These are phyloP conservation scores for Armadillidium nasatum DNA, from an alignment of 1,140 invertebrate genomes.

Conservation along the genomic window DNA sequence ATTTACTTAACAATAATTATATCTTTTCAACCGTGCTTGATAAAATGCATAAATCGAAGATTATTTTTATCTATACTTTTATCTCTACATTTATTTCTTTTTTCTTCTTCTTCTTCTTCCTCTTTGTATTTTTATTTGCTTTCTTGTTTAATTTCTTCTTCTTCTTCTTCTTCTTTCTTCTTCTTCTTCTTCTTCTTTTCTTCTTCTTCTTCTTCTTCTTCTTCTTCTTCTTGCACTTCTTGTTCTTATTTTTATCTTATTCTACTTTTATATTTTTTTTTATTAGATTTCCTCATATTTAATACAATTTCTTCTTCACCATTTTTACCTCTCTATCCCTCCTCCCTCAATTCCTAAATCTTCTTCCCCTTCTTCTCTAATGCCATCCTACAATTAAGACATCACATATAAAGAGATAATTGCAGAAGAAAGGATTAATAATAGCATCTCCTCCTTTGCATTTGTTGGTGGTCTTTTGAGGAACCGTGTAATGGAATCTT, in stretches of 20 bases:
- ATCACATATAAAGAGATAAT: too few species aligned
- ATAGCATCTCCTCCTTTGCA: too few species aligned
- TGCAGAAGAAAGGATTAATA: too few species aligned
- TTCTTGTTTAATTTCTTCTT: neutral
- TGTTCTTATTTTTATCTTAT: neutral
- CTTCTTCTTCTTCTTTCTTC: neutral
- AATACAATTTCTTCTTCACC: neutral
- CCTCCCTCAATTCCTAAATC: too few species aligned
- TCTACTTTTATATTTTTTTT: neutral
- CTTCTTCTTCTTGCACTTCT: neutral
- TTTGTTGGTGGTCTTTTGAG: too few species aligned
- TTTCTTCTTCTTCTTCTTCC: neutral
- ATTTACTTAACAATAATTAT: too few species aligned
- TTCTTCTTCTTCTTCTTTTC: neutral
- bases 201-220: constrained; percentile 2
- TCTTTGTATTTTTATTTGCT: neutral
- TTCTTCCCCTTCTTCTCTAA: too few species aligned
- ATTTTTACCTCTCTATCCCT: neutral
- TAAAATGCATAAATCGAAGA: too few species aligned
- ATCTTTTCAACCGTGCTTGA: too few species aligned
- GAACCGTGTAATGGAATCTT: too few species aligned
- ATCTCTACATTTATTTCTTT: neutral
- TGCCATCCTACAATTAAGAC: too few species aligned
- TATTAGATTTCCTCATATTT: neutral
- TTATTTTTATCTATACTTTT: neutral